phyloP scores from a whole-genome alignment of 2,888 invertebrate species.

The Rhaphigaster nebulosa region DNA sequence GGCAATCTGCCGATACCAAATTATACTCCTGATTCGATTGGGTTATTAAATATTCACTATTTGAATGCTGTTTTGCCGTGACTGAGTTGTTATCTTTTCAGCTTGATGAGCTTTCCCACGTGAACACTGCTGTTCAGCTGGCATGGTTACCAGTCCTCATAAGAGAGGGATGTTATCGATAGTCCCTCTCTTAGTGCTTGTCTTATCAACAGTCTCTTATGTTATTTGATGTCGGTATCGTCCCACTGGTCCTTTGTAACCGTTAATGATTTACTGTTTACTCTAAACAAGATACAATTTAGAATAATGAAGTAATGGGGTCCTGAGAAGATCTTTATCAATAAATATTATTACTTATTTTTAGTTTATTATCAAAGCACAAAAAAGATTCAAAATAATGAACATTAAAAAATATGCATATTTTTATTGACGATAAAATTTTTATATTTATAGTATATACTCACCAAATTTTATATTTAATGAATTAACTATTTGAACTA shows the following conservation, averaged over 20 bases:
- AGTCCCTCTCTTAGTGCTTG: neutral
- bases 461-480: too few relatives aligned
- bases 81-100: neutral
- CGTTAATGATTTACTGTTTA: neutral
- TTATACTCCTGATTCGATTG: conserved; percentile 1
- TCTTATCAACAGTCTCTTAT: neutral
- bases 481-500: too few relatives aligned
- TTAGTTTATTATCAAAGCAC: neutral
- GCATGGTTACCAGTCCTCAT: neutral
- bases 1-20: neutral
- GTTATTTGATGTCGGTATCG: neutral
- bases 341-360: neutral
- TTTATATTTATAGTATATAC: too few relatives aligned
- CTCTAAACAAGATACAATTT: neutral
- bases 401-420: too few relatives aligned
- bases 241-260: neutral
- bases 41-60: conserved; percentile 20
- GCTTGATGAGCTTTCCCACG: conserved; percentile 42
- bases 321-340: neutral
- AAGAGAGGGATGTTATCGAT: neutral
- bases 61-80: conserved; percentile 27
- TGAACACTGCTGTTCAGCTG: neutral
- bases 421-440: too few relatives aligned
- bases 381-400: too few relatives aligned
- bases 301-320: neutral